A percentile compares a stretch with the other conserved stretches of the same genome.
These are phyloP conservation scores for Castor canadensis DNA, from an alignment of 2,113 vertebrate species.

Conservation along the genomic window DNA sequence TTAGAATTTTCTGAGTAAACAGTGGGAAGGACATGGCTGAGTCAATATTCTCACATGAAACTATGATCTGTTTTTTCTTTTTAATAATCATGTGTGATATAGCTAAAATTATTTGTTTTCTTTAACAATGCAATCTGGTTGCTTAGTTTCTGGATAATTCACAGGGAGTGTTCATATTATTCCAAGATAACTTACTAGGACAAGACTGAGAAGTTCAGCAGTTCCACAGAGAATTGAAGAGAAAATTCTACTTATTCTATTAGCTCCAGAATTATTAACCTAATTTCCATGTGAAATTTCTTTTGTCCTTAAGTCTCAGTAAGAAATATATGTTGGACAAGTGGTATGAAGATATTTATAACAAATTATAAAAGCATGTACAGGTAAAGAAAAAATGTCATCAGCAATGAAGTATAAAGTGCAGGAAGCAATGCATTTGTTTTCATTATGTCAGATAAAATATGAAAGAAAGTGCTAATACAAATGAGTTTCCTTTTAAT, in stretches of 20 bases:
- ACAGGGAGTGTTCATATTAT: not conserved
- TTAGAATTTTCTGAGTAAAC: not conserved
- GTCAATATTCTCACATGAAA: not conserved
- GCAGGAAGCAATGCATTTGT: slow-evolving; percentile 41
- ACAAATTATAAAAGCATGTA: slow-evolving; percentile 2
- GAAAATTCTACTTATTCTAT: not conserved
- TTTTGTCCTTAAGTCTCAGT: slow-evolving; percentile 37
- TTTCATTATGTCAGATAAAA: slow-evolving; percentile 62
- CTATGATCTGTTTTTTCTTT: not conserved
- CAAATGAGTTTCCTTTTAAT: slow-evolving; percentile 45
- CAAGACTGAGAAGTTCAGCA: not conserved
- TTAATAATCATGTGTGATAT: not conserved
- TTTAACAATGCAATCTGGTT: not conserved
- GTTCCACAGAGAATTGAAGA: not conserved
- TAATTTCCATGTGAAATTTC: not conserved
- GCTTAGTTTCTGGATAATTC: not conserved
- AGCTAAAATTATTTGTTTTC: not conserved
- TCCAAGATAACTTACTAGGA: not conserved
- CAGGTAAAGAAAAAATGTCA: slow-evolving; percentile 26
- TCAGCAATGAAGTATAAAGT: not conserved
- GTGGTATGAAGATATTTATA: not conserved
- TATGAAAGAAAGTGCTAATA: slow-evolving; percentile 62
- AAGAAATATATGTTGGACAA: slow-evolving; percentile 22
- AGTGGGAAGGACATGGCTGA: not conserved
- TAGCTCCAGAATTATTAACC: not conserved